Conservation (phyloP, 1,140 invertebrate genomes). For the Mizuhopecten yessoensis region DNA sequence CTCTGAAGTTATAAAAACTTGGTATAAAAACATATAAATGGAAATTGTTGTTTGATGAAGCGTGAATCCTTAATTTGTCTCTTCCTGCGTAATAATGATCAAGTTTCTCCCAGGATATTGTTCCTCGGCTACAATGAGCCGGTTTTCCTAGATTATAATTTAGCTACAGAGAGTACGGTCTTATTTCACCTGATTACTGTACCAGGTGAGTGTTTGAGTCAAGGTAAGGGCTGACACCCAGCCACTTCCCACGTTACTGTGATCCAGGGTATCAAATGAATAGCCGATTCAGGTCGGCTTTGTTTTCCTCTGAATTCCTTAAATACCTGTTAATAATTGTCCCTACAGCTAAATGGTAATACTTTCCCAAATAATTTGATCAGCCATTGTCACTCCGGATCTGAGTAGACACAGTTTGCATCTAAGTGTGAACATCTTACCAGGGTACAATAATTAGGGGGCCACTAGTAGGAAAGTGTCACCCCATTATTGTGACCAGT, state of each 20-base stretch:
- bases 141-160: constrained; percentile 54
- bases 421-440: constrained; percentile 34
- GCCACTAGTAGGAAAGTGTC: background rate
- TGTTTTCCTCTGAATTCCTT: constrained; percentile 21
- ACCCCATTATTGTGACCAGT: background rate
- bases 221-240: constrained; percentile 21
- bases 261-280: constrained; percentile 19
- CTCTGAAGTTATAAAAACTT: constrained; percentile 35
- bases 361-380: constrained; percentile 35
- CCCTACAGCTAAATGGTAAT: constrained; percentile 37
- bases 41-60: constrained; percentile 54
- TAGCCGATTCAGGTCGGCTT: constrained; percentile 19
- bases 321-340: constrained; percentile 28
- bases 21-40: constrained; percentile 43
- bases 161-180: constrained; percentile 45
- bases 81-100: constrained; percentile 59
- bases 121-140: constrained; percentile 49
- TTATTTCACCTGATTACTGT: constrained; percentile 39
- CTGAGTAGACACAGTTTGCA: constrained; percentile 17
- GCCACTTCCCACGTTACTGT: background rate
- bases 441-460: constrained; percentile 17
- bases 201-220: constrained; percentile 24
- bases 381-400: background rate
- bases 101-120: constrained; percentile 54
- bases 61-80: constrained; percentile 59